Base-by-base conservation (phyloP, 2,797 vertebrate genomes). In the Oceanodroma leucorhoa region DNA sequence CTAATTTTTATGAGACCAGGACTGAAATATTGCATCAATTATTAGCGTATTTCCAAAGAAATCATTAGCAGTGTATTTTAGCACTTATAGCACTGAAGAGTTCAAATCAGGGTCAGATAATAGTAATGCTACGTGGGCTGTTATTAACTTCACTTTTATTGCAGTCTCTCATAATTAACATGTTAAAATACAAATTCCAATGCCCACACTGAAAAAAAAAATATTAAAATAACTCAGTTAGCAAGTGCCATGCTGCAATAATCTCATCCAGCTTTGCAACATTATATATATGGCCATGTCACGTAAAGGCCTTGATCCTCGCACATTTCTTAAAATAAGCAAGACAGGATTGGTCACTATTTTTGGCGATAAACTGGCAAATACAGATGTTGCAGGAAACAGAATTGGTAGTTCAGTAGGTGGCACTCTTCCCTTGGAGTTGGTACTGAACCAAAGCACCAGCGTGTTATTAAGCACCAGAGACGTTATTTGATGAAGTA, bases 341-440 rank as follows among this genome's bases (percentile, higher is more conserved):
- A 64, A 62, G 38, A 38, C 18, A 38, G 57, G 53, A 67, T 46
- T 80, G 45, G 30, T 26, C 48, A 5, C 23, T 66, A 16, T 26
- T 55, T 60, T 45, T 51, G 57, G 43, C 11, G n/a, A 77, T 29
- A 62, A 80, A 65, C 2, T 9, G 72, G n/a, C 10, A 69, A 73
- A 80, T 21, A 15, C 57, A 67, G 70, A 75, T 66, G 50, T 69
- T 54, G 29, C 20, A 77, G 62, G 71, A 65, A 64, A 45, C 22
- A 45, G 54, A 84, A 36, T 2, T 8, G 1, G 78, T n/a, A 79
- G 38, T 78, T 89, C 96, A 96, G 95, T 85, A 97, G 96, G 83
- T 97, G 96, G 95, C 96, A 96, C 88, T 95, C 95, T 95, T 94
- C 94, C 78, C 96, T 57, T 90, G 94, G 86, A 95, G 77, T 93